A percentile compares a stretch with the other conserved stretches of the same genome.
These are phyloP conservation scores for Drosophila aff. DNA, from an alignment of 1,140 invertebrate species.

Conservation along the genomic window DNA sequence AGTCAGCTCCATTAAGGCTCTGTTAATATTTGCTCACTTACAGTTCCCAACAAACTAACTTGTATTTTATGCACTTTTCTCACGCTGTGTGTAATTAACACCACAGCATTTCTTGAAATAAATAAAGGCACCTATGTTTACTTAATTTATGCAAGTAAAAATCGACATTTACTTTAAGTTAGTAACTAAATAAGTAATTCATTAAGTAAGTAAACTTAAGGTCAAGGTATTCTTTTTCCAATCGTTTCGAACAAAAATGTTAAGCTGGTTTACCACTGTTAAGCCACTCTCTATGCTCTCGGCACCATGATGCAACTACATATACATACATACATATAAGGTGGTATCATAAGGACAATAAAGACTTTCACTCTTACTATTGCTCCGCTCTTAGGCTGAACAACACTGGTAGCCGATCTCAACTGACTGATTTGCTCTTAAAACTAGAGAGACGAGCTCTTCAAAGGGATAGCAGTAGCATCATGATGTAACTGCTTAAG, in stretches of 20 bases:
- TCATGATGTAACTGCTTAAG: not conserved
- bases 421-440: no score
- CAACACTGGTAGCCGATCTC: no score
- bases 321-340: no score
- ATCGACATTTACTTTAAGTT: not conserved
- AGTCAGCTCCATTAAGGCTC: not conserved
- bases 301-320: no score
- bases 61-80: not conserved
- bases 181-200: no score
- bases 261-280: no score
- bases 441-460: not conserved
- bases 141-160: not conserved
- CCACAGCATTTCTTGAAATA: not conserved
- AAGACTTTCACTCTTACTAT: not conserved
- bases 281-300: no score
- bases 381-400: not conserved
- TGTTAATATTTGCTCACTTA: slow-evolving; percentile 5
- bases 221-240: no score
- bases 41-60: not conserved
- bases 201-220: no score
- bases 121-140: not conserved
- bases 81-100: not conserved
- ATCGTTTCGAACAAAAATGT: no score
- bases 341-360: not conserved
- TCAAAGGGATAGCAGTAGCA: not conserved